A percentile compares a stretch with the other conserved stretches of the same genome.
phyloP scores from a whole-genome alignment of 2,113 vertebrate species.

The Sinocyclocheilus anophthalmus region DNA sequence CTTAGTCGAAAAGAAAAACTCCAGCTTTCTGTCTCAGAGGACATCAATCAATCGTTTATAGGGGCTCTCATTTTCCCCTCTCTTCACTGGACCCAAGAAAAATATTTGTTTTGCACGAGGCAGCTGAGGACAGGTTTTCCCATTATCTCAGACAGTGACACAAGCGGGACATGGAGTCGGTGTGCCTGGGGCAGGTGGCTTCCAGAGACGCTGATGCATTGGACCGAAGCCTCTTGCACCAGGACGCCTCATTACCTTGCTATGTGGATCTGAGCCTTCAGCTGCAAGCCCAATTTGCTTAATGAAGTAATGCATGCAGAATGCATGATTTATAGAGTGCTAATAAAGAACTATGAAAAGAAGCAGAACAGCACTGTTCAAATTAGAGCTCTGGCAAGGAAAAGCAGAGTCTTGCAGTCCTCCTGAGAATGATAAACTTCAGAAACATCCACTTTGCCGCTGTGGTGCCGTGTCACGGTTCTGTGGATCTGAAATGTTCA shows the following conservation, averaged over 20 bases:
- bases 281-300: slow-evolving; percentile 61
- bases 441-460: slow-evolving; percentile 51
- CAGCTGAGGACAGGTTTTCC: slow-evolving; percentile 72
- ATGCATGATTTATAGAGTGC: slow-evolving; percentile 60
- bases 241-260: slow-evolving; percentile 11
- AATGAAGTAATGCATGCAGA: slow-evolving; percentile 60
- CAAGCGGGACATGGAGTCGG: slow-evolving; percentile 43
- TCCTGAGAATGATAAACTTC: slow-evolving; percentile 60
- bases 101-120: slow-evolving; percentile 77
- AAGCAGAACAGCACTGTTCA: slow-evolving; percentile 61
- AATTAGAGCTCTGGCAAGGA: slow-evolving; percentile 63
- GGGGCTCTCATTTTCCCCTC: slow-evolving; percentile 67
- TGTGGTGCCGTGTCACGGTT: background rate
- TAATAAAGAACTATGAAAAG: slow-evolving; percentile 51
- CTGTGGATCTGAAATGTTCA: slow-evolving; percentile 13
- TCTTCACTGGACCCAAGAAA: slow-evolving; percentile 75
- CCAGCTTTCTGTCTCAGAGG: slow-evolving; percentile 65
- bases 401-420: slow-evolving; percentile 54
- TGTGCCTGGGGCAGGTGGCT: slow-evolving; percentile 59
- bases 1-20: slow-evolving; percentile 54
- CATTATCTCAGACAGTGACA: slow-evolving; percentile 70
- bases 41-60: slow-evolving; percentile 79
- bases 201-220: slow-evolving; percentile 5
- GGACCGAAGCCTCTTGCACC: background rate
- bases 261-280: slow-evolving; percentile 48